Base-by-base conservation (phyloP, 2,797 vertebrate genomes). In the Ataeniobius toweri region DNA sequence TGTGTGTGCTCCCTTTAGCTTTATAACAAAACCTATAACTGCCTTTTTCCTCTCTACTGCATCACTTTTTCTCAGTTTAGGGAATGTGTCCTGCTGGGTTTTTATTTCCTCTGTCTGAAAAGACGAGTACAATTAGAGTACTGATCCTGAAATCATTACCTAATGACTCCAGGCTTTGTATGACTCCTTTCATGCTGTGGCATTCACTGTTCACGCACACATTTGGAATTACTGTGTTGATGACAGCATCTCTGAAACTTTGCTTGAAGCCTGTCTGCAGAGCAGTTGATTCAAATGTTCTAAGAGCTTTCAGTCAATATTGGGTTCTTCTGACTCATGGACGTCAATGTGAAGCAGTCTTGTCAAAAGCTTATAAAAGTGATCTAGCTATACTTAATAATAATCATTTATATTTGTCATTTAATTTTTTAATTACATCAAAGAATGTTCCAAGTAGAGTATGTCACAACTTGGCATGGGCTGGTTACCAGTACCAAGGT, bases 121-220 rank as follows among this genome's bases (percentile, higher is more conserved):
- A 89, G 89, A 85, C 86, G 81, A 90, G 91, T 76, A 89, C 89
- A 91, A 94, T 94, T 92, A 92, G 84, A 80, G 89, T 26, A 72
- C 83, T 84, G 89, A 90, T 89, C 93, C 90, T 91, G 88, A 93
- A 94, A 93, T 92, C 91, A 94, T 94, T 93, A 93, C 76, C 90
- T 93, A 93, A 93, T 92, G 91, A 91, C 89, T 92, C 73, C 83
- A 90, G 86, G 77, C 89, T 92, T 92, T 91, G 87, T 91, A 71
- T 61, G 82, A 70, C 84, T 90, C 85, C 78, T 71, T 83, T 73
- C 91, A 88, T 85, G 91, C 88, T 92, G 93, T 31, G 83, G 77
- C 69, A 50, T 85, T 89, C 89, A 73, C 67, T 56, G 86, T 69
- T 82, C 80, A 65, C 75, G 73, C 85, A 61, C 83, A 83, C 83